A percentile compares a stretch with the other conserved stretches of the same genome.
These are phyloP conservation scores for Andrena cerasifolii DNA, from an alignment of 1,140 invertebrate species.

Conservation along the genomic window DNA sequence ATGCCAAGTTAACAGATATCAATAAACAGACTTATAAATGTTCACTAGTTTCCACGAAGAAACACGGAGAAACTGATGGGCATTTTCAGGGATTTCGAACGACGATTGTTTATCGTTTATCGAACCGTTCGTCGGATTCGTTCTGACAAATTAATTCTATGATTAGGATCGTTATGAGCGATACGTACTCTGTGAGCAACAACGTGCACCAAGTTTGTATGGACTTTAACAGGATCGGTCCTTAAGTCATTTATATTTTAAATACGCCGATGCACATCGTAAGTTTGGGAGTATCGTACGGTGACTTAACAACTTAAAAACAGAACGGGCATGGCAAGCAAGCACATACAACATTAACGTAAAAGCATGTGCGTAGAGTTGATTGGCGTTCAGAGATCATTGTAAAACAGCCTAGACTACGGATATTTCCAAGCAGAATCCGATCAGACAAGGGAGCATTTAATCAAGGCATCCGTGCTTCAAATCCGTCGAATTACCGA, in stretches of 20 bases:
- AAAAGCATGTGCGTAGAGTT: conserved; percentile 18
- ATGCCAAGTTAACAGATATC: conserved; percentile 6
- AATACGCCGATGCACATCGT: conserved; percentile 25
- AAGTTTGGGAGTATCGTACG: neutral
- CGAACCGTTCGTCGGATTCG: conserved; percentile 29
- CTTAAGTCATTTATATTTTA: conserved; percentile 39
- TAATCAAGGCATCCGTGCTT: conserved; percentile 2
- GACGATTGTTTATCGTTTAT: conserved; percentile 36
- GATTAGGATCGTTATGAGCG: conserved; percentile 30
- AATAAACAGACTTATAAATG: neutral
- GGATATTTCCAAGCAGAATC: neutral
- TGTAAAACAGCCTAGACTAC: neutral
- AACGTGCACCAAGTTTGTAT: conserved; percentile 22
- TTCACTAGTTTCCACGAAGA: neutral
- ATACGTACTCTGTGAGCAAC: conserved; percentile 36
- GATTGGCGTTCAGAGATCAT: conserved; percentile 17
- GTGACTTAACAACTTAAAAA: conserved; percentile 32
- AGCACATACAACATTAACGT: conserved; percentile 25
- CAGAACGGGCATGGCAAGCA: conserved; percentile 13
- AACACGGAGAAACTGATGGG: neutral
- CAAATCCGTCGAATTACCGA: conserved; percentile 27
- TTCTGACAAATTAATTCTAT: conserved; percentile 34
- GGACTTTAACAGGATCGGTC: conserved; percentile 13
- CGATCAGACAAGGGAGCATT: neutral
- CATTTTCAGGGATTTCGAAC: conserved; percentile 19